phyloP scores from a whole-genome alignment of 2,888 invertebrate species.

The Spisula subtruncata region DNA sequence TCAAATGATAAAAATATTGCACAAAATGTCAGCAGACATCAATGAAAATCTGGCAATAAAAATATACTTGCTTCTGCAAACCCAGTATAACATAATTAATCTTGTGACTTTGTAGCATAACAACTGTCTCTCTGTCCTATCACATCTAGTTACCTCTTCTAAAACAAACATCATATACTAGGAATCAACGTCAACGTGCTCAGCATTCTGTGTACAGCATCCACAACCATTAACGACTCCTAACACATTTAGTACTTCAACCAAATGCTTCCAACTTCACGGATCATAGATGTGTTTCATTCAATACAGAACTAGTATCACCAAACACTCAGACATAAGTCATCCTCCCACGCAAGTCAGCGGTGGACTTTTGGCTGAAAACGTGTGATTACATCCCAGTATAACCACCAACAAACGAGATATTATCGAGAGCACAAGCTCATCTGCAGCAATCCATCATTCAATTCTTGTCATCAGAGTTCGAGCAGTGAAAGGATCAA shows the following conservation, averaged over 20 bases:
- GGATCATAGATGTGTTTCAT: not conserved
- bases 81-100: not conserved
- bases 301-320: not conserved
- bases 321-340: too few species aligned
- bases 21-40: not conserved
- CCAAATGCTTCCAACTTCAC: not conserved
- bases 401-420: not conserved
- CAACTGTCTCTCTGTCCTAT: not conserved
- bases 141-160: constrained; percentile 3
- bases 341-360: too few species aligned
- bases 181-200: not conserved
- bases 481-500: not conserved
- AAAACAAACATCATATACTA: constrained; percentile 1
- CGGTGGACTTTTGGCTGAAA: too few species aligned
- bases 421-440: not conserved
- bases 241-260: not conserved
- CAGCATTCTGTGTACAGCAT: not conserved
- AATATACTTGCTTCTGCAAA: not conserved
- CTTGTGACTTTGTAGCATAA: not conserved
- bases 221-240: not conserved
- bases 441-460: not conserved
- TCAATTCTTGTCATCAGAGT: not conserved
- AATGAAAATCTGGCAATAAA: constrained; percentile 9
- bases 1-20: too few species aligned
- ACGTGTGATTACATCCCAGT: not conserved